Evolutionary conservation across 2,797 vertebrate genomes (phyloP).

Genomic region (Phataginus tetradactyla): DNA sequence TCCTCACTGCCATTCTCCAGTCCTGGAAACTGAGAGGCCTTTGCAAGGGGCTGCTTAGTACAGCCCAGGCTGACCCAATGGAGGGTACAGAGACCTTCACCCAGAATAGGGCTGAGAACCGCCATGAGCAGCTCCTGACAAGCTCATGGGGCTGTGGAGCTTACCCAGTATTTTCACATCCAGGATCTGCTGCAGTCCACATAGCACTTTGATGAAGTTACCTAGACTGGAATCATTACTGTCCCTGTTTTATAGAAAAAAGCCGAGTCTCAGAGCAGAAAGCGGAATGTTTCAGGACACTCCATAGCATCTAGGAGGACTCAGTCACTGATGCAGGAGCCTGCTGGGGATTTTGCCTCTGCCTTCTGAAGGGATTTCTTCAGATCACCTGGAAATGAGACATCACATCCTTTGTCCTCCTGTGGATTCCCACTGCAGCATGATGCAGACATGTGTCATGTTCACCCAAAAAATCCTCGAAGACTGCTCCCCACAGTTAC

Average conservation of each 20-base stretch:
- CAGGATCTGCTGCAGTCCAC: neutral
- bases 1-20: neutral
- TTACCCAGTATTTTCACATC: neutral
- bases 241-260: neutral
- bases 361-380: neutral
- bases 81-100: neutral
- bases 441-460: neutral
- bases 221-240: neutral
- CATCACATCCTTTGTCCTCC: neutral
- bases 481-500: neutral
- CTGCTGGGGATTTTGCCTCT: neutral
- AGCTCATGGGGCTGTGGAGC: fast-evolving
- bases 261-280: neutral
- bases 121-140: neutral
- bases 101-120: neutral
- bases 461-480: neutral
- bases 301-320: neutral
- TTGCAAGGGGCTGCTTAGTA: neutral
- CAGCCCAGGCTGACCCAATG: neutral
- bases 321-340: neutral
- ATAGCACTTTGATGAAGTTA: neutral
- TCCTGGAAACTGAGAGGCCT: neutral
- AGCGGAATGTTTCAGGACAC: neutral
- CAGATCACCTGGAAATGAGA: neutral
- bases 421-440: neutral